Evolutionary conservation across 2,113 vertebrate genomes (phyloP).

Genomic region (Marmota flaviventris): DNA sequence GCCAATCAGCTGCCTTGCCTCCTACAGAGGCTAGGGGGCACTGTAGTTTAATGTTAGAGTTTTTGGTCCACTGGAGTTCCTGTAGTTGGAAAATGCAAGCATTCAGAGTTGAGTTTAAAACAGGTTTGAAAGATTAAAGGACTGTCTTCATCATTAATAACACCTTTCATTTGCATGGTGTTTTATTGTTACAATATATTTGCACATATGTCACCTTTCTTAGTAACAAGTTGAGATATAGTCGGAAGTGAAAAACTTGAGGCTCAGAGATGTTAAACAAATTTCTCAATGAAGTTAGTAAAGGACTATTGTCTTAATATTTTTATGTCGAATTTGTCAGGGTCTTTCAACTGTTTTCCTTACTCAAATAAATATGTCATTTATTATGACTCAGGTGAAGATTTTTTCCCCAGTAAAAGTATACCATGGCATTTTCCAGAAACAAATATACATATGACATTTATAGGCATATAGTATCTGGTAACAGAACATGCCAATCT

Average conservation of each 20-base stretch:
- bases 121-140: background rate
- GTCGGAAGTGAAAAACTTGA: background rate
- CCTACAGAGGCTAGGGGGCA: slow-evolving; percentile 73
- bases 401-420: background rate
- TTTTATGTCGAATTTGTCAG: background rate
- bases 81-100: slow-evolving; percentile 34
- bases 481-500: background rate
- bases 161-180: background rate
- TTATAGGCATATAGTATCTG: background rate
- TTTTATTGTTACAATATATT: slow-evolving; percentile 7
- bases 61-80: slow-evolving; percentile 63
- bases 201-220: slow-evolving; percentile 7
- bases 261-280: background rate
- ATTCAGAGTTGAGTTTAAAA: slow-evolving; percentile 25
- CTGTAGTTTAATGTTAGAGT: slow-evolving; percentile 67
- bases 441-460: background rate
- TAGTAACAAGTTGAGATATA: background rate
- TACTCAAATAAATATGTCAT: background rate
- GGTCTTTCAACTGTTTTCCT: background rate
- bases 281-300: background rate
- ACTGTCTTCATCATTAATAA: background rate
- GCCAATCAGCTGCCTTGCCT: background rate
- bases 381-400: background rate
- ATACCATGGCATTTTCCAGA: background rate
- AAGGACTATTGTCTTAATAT: background rate